Evolutionary conservation across 37 sponge, comb jelly and placozoan species (phyloP), one percentile per base, ranked within the genome.

Genomic region (Halichondria panicea): DNA sequence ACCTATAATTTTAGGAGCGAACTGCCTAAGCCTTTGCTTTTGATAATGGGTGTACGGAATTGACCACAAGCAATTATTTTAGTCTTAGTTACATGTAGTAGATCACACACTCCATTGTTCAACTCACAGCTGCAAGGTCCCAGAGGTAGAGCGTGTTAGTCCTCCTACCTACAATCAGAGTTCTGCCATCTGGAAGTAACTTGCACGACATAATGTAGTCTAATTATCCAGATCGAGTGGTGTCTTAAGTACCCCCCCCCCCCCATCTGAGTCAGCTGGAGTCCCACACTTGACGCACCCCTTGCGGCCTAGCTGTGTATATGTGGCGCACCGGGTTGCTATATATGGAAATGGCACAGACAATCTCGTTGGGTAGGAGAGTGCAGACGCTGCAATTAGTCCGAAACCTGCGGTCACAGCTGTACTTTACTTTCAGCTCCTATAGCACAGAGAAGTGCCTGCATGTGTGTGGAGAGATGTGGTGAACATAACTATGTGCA

Each of bases 221-320:
- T 54, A 95, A 95, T 90, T 89, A 31, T 95, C 96, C 40, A 95
- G 80, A 27, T 88, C 87, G 30, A 86, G 71, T 2, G 96, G 93
- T 8, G 74, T 53, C 73, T 89, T 89, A 37, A 84, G 34, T 8
- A 67, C 43, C n/a, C n/a, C n/a, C n/a, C n/a, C n/a, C n/a, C n/a
- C 45, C 68, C 78, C 21, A 59, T 38, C 53, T 67, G 71, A 31
- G 40, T 76, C 3, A 66, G 76, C 5, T 78, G 64, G 22, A 55
- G 68, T 95, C 93, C 96, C 96, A 95, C 77, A 95, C 90, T 95
- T 95, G 57, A 95, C 96, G 80, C 91, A 90, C 0, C 95, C 94
- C n/a, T n/a, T n/a, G n/a, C n/a, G n/a, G n/a, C n/a, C n/a, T n/a
- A n/a, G n/a, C 96, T 30, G 96, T 95, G 76, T 84, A 95, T 57